phyloP scores from a whole-genome alignment of 2,113 vertebrate genomes.

The Pangasianodon hypophthalmus region DNA sequence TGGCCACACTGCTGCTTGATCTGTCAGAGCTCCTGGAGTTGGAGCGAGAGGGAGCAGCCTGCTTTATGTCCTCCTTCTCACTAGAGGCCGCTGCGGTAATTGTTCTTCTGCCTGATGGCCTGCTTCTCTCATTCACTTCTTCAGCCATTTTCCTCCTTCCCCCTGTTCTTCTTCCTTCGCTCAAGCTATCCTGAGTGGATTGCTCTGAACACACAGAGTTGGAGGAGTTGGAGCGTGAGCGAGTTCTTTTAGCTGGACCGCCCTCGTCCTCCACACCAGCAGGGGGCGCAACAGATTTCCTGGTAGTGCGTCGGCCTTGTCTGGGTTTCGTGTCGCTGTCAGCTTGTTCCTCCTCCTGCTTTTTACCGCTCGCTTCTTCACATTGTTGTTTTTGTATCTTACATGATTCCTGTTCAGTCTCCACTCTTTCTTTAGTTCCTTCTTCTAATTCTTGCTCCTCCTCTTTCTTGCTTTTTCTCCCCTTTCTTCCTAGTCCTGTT shows the following conservation, averaged over 20 bases:
- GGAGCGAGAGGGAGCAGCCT: slow-evolving; percentile 64
- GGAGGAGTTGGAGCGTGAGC: slow-evolving; percentile 55
- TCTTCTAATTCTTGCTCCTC: slow-evolving; percentile 4
- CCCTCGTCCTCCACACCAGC: slow-evolving; percentile 9
- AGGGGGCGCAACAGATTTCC: slow-evolving; percentile 43
- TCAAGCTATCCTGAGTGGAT: slow-evolving; percentile 50
- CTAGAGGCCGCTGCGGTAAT: background rate
- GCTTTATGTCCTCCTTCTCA: slow-evolving; percentile 1
- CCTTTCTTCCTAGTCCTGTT: background rate
- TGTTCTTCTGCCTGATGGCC: slow-evolving; percentile 16
- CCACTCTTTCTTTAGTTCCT: background rate
- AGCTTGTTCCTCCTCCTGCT: background rate
- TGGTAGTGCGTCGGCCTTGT: slow-evolving; percentile 41
- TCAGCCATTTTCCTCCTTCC: background rate
- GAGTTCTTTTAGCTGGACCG: slow-evolving; percentile 27
- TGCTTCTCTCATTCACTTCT: background rate
- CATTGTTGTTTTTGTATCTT: slow-evolving; percentile 14
- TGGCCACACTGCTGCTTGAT: slow-evolving; percentile 53
- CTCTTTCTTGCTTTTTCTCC: background rate
- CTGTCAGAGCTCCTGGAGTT: slow-evolving; percentile 71
- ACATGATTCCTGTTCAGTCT: slow-evolving; percentile 29
- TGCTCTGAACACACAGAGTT: slow-evolving; percentile 59
- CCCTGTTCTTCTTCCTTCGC: slow-evolving; percentile 48
- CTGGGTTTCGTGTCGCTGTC: slow-evolving; percentile 25
- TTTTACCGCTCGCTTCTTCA: slow-evolving; percentile 27